Percentiles rank a stretch among this genome's conserved stretches.
These are phyloP conservation scores for Gallinago paraguaiae DNA, from an alignment of 2,113 vertebrate species.

Conservation along the genomic window DNA sequence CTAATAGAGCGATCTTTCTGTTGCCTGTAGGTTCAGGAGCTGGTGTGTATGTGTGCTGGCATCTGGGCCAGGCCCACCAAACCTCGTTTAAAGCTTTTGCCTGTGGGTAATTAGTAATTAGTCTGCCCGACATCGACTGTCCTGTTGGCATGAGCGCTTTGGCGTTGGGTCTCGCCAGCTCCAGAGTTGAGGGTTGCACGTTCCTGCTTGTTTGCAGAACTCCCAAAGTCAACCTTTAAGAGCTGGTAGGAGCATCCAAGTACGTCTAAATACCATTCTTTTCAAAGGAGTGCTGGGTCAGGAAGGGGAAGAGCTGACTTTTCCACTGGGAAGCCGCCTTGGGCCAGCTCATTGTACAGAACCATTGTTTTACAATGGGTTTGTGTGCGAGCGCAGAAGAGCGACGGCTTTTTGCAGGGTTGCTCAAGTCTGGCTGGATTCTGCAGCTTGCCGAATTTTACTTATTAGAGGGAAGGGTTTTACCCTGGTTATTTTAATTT, in stretches of 20 bases:
- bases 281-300: background rate
- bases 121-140: background rate
- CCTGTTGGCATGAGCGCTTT: background rate
- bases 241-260: background rate
- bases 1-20: background rate
- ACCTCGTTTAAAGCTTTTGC: background rate
- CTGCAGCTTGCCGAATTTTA: background rate
- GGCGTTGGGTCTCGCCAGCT: background rate
- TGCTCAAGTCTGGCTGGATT: background rate
- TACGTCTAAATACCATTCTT: background rate
- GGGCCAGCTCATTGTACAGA: background rate
- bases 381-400: background rate
- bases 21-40: background rate
- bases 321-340: slow-evolving; percentile 3
- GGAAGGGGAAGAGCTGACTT: background rate
- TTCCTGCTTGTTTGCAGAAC: background rate
- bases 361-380: background rate
- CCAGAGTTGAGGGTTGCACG: accelerated
- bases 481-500: background rate
- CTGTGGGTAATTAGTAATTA: background rate
- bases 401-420: background rate
- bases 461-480: background rate
- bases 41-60: background rate
- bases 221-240: background rate
- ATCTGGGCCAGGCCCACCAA: background rate